A percentile compares a stretch with the other conserved stretches of the same genome.
phyloP scores from a whole-genome alignment of 2,113 vertebrate species.

The Erinaceus europaeus region DNA sequence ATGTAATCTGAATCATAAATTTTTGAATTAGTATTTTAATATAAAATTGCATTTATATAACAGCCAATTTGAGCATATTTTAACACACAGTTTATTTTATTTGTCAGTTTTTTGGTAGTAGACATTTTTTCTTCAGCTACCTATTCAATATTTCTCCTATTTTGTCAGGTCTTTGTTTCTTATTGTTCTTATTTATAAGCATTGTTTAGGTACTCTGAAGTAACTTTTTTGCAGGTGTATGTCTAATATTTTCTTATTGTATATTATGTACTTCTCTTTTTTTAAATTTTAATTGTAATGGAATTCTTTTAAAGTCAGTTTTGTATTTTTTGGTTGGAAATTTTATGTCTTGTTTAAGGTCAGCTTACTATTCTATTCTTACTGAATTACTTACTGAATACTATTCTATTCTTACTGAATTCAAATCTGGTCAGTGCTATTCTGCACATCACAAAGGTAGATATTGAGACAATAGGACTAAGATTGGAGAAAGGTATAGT shows the following conservation, averaged over 20 bases:
- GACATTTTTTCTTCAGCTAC: neutral
- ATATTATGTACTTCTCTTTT: no score
- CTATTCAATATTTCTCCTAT: neutral
- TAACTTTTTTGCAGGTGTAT: no score
- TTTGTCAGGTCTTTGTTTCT: neutral
- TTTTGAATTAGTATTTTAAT: neutral
- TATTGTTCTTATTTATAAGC: neutral
- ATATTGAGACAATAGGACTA: no score
- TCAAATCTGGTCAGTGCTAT: no score
- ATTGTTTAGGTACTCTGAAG: neutral
- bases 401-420: no score
- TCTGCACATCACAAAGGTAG: no score
- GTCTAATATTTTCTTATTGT: no score
- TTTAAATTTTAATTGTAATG: no score
- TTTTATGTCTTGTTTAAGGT: neutral
- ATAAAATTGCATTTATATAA: neutral
- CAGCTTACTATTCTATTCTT: no score
- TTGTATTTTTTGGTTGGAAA: neutral
- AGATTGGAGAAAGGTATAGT: no score
- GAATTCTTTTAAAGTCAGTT: no score
- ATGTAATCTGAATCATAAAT: neutral
- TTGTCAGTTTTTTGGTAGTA: neutral
- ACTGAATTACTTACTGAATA: no score
- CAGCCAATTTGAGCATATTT: neutral
- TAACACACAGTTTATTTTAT: neutral